Base-by-base conservation (phyloP, 1,140 invertebrate genomes). In the Macrobrachium nipponense region DNA sequence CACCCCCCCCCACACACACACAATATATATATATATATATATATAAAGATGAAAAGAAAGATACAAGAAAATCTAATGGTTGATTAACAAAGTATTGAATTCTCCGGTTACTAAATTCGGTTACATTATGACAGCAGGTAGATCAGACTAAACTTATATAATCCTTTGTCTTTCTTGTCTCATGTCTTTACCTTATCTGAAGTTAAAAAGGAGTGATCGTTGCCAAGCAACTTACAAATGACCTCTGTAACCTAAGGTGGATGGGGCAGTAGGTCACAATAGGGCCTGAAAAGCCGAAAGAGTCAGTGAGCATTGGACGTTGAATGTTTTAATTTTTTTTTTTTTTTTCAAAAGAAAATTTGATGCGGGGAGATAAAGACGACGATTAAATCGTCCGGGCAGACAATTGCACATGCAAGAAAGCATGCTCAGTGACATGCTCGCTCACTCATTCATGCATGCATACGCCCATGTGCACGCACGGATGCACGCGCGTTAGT, bases 381-480 rank as follows among this genome's bases (percentile, higher is more conserved):
- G 51, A 51, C 51, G 27, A n/a, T 20, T 18, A 51, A 44, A 58
- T 61, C 23, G 5, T 23, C 43, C 5, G 20, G 59, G 51, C 5
- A n/a, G n/a, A 78, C 58, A 61, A 18, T 23, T 20, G 7, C 59
- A 61, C 76, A 78, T 60, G 61, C 76, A 78, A 58, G 36, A 58
- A 61, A 20, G 61, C 76, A 78, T 60, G 61, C 76, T 20, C 58
- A 61, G 6, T 23, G 44, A 61, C 58, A 78, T 20, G 61, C 58
- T 20, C 76, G 36, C 18, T 61, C 76, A 78, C 58, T 61, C 76
- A 61, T 23, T 61, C 76, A 61, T 27, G 27, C 76, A 78, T 60
- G 27, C 58, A 78, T 60, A 61, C 58, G 43, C 6, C 23, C 43
- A 23, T 15, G 14, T 5, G 23, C 15, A 70, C 68, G 27, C n/a